A percentile compares a stretch with the other conserved stretches of the same genome.
phyloP scores from a whole-genome alignment of 2,797 vertebrate species.

The Trematomus bernacchii region DNA sequence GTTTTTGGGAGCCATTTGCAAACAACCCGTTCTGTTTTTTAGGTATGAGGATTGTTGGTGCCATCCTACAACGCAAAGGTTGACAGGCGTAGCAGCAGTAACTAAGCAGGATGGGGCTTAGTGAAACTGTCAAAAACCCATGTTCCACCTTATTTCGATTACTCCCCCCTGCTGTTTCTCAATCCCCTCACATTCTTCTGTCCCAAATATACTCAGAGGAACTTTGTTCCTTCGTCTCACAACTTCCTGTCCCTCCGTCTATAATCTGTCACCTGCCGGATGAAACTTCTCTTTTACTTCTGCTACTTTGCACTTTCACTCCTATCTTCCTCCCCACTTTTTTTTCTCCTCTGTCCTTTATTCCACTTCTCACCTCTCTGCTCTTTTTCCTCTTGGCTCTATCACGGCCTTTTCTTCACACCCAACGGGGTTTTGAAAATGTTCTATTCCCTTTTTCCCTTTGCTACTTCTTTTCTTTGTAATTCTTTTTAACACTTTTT shows the following conservation, averaged over 20 bases:
- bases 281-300: slow-evolving; percentile 46
- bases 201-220: slow-evolving; percentile 13
- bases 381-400: slow-evolving; percentile 37
- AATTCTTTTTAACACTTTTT: slow-evolving; percentile 5
- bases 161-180: slow-evolving; percentile 13
- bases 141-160: neutral
- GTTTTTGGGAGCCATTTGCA: too few species aligned
- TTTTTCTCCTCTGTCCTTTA: slow-evolving; percentile 32
- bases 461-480: slow-evolving; percentile 18
- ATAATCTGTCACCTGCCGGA: slow-evolving; percentile 47
- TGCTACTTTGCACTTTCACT: slow-evolving; percentile 50
- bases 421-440: slow-evolving; percentile 55
- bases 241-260: slow-evolving; percentile 28
- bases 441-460: slow-evolving; percentile 40
- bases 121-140: neutral
- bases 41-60: too few species aligned
- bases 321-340: slow-evolving; percentile 2
- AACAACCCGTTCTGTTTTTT: too few species aligned
- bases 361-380: slow-evolving; percentile 61
- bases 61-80: neutral
- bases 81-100: neutral
- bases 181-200: slow-evolving; percentile 14
- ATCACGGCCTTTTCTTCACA: slow-evolving; percentile 52
- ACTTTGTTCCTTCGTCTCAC: slow-evolving; percentile 28
- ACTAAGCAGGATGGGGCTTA: neutral